These are phyloP conservation scores for Cotesia chilonis DNA, from an alignment of 1,140 invertebrate species.

Conservation along the genomic window DNA sequence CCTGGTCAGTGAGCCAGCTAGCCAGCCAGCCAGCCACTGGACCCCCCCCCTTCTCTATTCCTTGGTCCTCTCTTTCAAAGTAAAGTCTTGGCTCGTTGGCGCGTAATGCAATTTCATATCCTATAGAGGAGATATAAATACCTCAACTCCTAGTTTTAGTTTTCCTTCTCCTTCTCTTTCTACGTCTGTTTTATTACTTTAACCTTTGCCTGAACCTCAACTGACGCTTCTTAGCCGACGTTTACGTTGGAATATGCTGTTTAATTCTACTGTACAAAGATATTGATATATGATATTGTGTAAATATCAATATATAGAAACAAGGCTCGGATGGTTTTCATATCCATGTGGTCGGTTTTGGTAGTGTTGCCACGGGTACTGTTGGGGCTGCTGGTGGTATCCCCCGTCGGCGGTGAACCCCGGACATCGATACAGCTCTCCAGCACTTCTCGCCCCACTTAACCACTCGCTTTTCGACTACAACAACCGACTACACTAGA, in stretches of 20 bases:
- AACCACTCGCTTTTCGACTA: constrained; percentile 4
- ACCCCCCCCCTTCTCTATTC: too few relatives aligned
- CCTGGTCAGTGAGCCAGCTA: too few relatives aligned
- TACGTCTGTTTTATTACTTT: background rate
- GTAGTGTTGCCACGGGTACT: too few relatives aligned
- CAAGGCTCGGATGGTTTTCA: constrained; percentile 5
- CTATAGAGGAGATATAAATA: too few relatives aligned
- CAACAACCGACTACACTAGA: background rate
- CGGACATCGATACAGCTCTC: constrained; percentile 45
- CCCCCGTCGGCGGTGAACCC: constrained; percentile 38
- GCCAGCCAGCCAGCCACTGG: too few relatives aligned
- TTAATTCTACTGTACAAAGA: too few relatives aligned
- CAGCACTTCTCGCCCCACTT: constrained; percentile 34
- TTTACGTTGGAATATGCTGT: background rate
- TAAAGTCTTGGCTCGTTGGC: background rate
- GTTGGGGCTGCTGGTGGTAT: too few relatives aligned
- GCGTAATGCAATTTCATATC: background rate
- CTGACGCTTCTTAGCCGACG: background rate
- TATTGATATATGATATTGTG: too few relatives aligned
- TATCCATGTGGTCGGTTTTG: constrained; percentile 4
- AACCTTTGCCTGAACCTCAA: background rate
- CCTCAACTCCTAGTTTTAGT: too few relatives aligned
- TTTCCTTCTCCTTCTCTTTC: too few relatives aligned
- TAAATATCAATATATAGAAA: too few relatives aligned
- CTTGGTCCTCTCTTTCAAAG: too few relatives aligned